Percentiles rank a stretch among this genome's conserved stretches.
These are phyloP conservation scores for Rhea americana DNA, from an alignment of 2,113 vertebrate genomes.

Conservation along the genomic window DNA sequence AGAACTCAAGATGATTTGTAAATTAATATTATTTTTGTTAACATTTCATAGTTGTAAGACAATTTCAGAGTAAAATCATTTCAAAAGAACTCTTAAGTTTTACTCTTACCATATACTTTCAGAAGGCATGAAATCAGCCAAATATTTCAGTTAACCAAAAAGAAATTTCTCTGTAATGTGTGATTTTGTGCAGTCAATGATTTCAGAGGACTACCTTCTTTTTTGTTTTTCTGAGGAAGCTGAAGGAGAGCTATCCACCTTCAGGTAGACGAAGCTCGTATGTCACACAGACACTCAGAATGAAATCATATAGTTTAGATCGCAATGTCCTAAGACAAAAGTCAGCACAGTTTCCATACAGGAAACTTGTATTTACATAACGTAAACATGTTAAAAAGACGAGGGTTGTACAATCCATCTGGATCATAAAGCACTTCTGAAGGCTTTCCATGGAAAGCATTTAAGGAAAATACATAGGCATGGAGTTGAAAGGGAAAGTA, in stretches of 20 bases:
- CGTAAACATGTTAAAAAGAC: not conserved
- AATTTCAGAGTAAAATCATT: not conserved
- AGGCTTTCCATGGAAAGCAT: not conserved
- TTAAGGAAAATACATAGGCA: not conserved
- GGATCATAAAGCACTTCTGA: not conserved
- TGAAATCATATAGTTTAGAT: not conserved
- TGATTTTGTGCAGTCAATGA: not conserved
- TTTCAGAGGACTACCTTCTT: not conserved
- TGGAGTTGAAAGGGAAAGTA: not conserved
- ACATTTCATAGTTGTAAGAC: not conserved
- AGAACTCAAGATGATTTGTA: not conserved
- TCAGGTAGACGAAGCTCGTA: not conserved
- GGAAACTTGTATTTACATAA: not conserved
- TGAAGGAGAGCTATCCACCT: not conserved
- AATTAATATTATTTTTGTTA: not conserved
- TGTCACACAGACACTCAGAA: not conserved
- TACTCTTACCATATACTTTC: not conserved
- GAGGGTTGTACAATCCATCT: not conserved
- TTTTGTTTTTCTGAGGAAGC: not conserved
- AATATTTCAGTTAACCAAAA: not conserved
- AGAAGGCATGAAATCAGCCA: not conserved
- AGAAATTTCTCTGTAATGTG: not conserved
- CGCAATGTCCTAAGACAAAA: not conserved
- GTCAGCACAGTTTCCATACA: not conserved
- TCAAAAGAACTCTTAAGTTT: not conserved